These are phyloP conservation scores for Anticlea derivata DNA, from an alignment of 2,888 invertebrate species.

Conservation along the genomic window DNA sequence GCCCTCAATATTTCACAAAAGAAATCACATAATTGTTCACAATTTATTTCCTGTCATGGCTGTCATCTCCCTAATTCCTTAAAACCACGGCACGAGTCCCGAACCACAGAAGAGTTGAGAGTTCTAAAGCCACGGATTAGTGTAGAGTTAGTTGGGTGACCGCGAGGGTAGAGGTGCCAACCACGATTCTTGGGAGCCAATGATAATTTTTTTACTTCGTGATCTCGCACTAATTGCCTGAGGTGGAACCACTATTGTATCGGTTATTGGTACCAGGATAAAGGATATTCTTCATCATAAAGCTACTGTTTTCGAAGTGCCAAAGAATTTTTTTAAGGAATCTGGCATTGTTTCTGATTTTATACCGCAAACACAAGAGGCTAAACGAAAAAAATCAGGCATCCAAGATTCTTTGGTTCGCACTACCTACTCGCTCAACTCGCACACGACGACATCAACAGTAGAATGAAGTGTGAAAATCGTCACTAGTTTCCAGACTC, in stretches of 20 bases:
- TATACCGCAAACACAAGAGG: no score
- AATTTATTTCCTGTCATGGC: slow-evolving; percentile 72
- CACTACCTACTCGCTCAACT: neutral
- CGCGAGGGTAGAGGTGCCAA: neutral
- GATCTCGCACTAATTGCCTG: no score
- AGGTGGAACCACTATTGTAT: no score
- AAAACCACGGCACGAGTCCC: slow-evolving; percentile 52
- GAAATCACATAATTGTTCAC: slow-evolving; percentile 66
- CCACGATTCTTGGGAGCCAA: neutral
- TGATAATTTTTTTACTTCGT: neutral
- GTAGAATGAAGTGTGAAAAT: neutral
- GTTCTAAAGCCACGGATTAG: slow-evolving; percentile 3
- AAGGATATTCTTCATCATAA: no score
- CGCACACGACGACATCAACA: neutral
- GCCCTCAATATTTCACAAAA: slow-evolving; percentile 49
- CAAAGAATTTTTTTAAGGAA: no score
- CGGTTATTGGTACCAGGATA: no score
- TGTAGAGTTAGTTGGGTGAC: slow-evolving; percentile 8
- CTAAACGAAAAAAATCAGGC: no score
- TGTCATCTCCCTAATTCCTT: slow-evolving; percentile 73
- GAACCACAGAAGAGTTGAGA: slow-evolving; percentile 10
- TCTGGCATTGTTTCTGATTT: no score
- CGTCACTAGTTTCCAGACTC: neutral
- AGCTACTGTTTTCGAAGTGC: no score
- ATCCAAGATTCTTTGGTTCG: no score